These are phyloP conservation scores for Anisognathus igniventris DNA, from an alignment of 2,797 vertebrate genomes.

Conservation along the genomic window DNA sequence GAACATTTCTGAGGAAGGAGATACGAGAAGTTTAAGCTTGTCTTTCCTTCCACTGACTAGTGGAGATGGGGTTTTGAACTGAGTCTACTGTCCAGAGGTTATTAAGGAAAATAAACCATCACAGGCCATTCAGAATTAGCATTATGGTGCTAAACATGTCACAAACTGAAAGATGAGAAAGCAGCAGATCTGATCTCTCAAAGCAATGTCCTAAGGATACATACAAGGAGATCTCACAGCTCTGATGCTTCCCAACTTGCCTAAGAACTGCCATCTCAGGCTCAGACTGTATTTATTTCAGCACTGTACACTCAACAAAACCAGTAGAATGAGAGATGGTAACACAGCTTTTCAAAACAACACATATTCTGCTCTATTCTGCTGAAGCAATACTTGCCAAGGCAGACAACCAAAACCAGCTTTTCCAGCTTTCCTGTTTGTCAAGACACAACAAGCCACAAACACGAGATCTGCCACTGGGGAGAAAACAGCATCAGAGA, in stretches of 20 bases:
- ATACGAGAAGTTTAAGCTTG: not conserved
- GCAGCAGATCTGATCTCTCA: not conserved
- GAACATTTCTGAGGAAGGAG: not conserved
- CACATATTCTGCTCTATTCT: not conserved
- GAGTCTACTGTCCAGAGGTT: not conserved
- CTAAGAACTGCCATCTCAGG: not conserved
- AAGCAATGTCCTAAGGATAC: not conserved
- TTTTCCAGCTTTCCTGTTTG: constrained; percentile 52
- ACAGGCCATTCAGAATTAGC: not conserved
- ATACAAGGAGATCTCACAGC: not conserved
- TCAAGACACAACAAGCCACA: constrained; percentile 19
- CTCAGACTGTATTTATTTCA: not conserved
- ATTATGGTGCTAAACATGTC: not conserved
- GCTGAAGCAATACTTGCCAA: not conserved
- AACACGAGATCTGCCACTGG: not conserved
- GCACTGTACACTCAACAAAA: not conserved
- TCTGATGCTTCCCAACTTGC: not conserved
- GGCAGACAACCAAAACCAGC: constrained; percentile 19
- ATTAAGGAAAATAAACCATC: not conserved
- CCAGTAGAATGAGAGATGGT: not conserved
- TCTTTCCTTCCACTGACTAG: not conserved
- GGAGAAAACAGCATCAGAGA: not conserved
- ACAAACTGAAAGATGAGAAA: not conserved
- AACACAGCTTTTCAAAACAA: not conserved
- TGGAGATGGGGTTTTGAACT: not conserved